phyloP scores from a whole-genome alignment of 1,140 invertebrate species.

The Formica exsecta region DNA sequence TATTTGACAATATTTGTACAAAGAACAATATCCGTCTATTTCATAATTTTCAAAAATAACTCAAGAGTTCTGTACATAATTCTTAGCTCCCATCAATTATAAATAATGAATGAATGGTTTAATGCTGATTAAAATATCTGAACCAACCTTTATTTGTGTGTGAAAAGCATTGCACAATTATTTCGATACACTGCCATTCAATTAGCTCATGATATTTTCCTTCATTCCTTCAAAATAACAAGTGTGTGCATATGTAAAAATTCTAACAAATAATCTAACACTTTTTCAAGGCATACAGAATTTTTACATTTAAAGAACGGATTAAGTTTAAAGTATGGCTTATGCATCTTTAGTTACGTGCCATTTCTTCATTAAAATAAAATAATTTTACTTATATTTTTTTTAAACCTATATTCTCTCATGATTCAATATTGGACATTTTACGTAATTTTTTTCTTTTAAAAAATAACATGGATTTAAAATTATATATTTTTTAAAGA shows the following conservation, averaged over 20 bases:
- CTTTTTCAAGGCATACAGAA: background rate
- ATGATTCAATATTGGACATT: background rate
- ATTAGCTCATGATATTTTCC: background rate
- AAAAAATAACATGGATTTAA: constrained; percentile 5
- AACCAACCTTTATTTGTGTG: constrained; percentile 45
- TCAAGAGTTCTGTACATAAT: constrained; percentile 73
- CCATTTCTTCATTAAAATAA: constrained; percentile 21
- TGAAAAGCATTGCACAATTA: constrained; percentile 10
- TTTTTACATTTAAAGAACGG: background rate
- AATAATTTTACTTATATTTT: constrained; percentile 5
- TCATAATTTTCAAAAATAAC: constrained; percentile 72
- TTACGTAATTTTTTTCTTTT: constrained; percentile 13
- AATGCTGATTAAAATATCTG: constrained; percentile 53
- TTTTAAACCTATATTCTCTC: background rate
- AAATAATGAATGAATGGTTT: constrained; percentile 67
- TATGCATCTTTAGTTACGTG: constrained; percentile 6
- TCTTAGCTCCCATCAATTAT: constrained; percentile 71
- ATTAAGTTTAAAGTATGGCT: constrained; percentile 7
- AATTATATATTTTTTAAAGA: constrained; percentile 30
- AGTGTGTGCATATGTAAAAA: background rate
- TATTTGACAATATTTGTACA: constrained; percentile 80
- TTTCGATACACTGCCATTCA: constrained; percentile 25
- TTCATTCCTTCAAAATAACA: background rate
- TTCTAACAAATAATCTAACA: background rate
- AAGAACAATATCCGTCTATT: constrained; percentile 77